These are phyloP conservation scores for Pollenia labialis DNA, from an alignment of 2,888 invertebrate species.

Conservation along the genomic window DNA sequence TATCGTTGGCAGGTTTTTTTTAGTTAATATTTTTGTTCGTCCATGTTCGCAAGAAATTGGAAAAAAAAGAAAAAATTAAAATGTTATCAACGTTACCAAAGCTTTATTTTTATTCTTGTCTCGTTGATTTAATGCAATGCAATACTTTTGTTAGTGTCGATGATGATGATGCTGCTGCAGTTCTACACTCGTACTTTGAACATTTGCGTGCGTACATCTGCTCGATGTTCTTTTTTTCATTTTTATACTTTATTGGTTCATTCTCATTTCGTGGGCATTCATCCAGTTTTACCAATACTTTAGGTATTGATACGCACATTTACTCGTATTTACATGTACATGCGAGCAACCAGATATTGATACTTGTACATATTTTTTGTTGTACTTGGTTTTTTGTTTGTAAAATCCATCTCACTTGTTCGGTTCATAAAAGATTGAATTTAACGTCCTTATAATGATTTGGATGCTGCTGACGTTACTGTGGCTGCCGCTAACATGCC, in stretches of 20 bases:
- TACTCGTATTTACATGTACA: background rate
- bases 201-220: constrained; percentile 69
- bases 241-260: constrained; percentile 42
- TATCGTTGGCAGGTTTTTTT: constrained; percentile 69
- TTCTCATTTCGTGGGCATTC: constrained; percentile 60
- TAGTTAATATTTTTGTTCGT: background rate
- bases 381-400: background rate
- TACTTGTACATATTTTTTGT: constrained; percentile 33
- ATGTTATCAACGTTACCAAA: constrained; percentile 63
- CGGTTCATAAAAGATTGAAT: constrained; percentile 60
- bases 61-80: constrained; percentile 26
- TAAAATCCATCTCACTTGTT: constrained; percentile 58
- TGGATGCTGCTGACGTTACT: constrained; percentile 51
- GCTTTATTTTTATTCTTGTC: constrained; percentile 65
- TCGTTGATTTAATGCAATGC: constrained; percentile 70
- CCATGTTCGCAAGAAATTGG: constrained; percentile 31
- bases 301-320: constrained; percentile 56
- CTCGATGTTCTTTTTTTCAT: constrained; percentile 41
- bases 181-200: constrained; percentile 17
- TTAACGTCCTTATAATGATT: constrained; percentile 69
- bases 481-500: constrained; percentile 65
- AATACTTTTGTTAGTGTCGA: constrained; percentile 34
- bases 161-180: constrained; percentile 15
- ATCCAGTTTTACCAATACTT: constrained; percentile 45
- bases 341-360: constrained; percentile 45